Base-by-base conservation (phyloP, 2,888 invertebrate species). In the Ferdinandea cuprea region DNA sequence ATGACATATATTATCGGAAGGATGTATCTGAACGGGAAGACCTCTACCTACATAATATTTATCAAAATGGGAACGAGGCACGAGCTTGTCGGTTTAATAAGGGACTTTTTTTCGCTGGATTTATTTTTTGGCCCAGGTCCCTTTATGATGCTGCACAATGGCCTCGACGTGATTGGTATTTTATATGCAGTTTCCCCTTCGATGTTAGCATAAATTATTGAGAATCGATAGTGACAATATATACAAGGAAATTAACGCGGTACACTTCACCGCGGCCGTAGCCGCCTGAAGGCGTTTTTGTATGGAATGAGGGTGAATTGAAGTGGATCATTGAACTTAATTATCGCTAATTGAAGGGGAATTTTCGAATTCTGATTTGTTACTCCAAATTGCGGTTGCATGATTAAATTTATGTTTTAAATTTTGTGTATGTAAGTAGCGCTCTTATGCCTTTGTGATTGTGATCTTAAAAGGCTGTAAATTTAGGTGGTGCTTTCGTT, bases 1-100 rank as follows among this genome's bases (percentile, higher is more conserved):
- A 78, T 78, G 83, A 68, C 63, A 78, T 63, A 66, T 68, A 78
- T 78, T 83, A 83, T 78, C 83, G 54, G 46, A 61, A 72, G 81
- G 81, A 77, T 71, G 77, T 28, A 76, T 81, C 81, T 69, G 5
- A 21, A n/a, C 5, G 13, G 37, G 48, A 54, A n/a, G n/a, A n/a
- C n/a, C n/a, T 4, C 50, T 50, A 37, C 30, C 37, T 46, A 40
- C 28, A 17, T 58, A 58, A 44, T 46, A 77, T 72, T 81, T 77
- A 81, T 72, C 72, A 61, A 77, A 77, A 61, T 42, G 76, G 40
- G 52, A 54, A 3, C 54, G 25, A 25, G 71, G 81, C 81, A 81
- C 81, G 81, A 81, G 81, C 71, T 71, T 21, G 32, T 3, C 50
- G 42, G 35, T 63, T 56, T 50, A 35, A 63, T 69, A 65, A 65